phyloP scores from a whole-genome alignment of 92 coral and sea anemone genomes.

The Scolanthus callimorphus region DNA sequence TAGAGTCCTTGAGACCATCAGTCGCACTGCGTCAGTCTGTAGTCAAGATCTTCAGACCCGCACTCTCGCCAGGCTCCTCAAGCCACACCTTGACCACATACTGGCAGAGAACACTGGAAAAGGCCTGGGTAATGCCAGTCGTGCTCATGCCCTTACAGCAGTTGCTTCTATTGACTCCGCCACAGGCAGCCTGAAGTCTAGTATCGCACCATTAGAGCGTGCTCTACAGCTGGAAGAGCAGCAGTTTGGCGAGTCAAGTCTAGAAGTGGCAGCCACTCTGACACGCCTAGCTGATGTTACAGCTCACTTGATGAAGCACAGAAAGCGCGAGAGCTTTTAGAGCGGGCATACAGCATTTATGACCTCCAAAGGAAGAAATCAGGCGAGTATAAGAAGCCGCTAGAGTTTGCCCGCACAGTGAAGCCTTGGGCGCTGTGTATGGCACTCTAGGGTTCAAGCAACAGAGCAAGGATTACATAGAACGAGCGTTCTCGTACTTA shows the following conservation, averaged over 20 bases:
- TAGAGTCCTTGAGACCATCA: constrained; percentile 71
- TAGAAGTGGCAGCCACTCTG: constrained; percentile 78
- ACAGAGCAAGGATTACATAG: constrained; percentile 84
- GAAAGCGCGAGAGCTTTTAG: constrained; percentile 74
- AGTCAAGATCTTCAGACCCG: constrained; percentile 80
- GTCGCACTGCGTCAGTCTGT: constrained; percentile 67
- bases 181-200: constrained; percentile 63
- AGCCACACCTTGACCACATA: constrained; percentile 88
- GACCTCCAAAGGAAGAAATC: constrained; percentile 74
- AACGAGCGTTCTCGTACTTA: constrained; percentile 85
- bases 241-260: constrained; percentile 82
- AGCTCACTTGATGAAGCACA: constrained; percentile 57
- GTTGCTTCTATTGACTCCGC: constrained; percentile 74
- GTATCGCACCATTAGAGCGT: constrained; percentile 62
- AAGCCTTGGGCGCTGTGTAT: constrained; percentile 82
- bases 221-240: constrained; percentile 60
- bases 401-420: constrained; percentile 84
- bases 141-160: constrained; percentile 84
- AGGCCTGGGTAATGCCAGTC: constrained; percentile 76
- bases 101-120: constrained; percentile 57
- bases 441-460: constrained; percentile 81
- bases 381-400: constrained; percentile 81
- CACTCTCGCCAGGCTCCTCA: constrained; percentile 76
- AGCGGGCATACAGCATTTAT: constrained; percentile 76
- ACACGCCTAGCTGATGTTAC: constrained; percentile 86